Evolutionary conservation across 2,797 vertebrate species (phyloP), one percentile per base, ranked within the genome.

Genomic region (Phoxinus dragarum): DNA sequence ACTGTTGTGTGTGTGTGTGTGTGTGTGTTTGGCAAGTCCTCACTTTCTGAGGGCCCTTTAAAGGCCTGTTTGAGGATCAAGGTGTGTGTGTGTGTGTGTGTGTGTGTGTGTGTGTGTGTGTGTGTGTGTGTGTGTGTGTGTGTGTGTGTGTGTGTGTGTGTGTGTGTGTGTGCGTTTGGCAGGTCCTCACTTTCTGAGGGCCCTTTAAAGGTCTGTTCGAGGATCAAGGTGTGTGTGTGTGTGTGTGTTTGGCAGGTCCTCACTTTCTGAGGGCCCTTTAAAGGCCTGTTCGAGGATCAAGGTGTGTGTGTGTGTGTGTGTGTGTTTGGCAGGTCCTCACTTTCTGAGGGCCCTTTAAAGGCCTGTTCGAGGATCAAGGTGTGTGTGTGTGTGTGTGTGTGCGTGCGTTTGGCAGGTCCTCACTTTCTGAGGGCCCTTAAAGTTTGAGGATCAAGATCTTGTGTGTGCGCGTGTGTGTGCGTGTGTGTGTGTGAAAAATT

Each of bases 1-100:
- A 71, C 67, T 88, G 86, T 88, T 90, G 84, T 92, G 86, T 89
- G 89, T 92, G 88, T 89, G 83, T 91, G 87, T 86, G 81, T 80
- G 66, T 59, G 52, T 21, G 52, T 52, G 49, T 52, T 19, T 52
- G 49, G 49, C 49, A 52, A 7, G 17, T 52, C 6, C 6, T 52
- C 49, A 19, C 49, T 52, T 19, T 52, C 49, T 52, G 49, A 52
- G 49, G 8, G 16, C 6, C 16, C 5, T 52, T 52, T 52, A 52
- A 52, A 52, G 49, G 16, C 3, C 19, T 23, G 54, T 56, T 59
- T 59, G 54, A n/a, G 54, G 9, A 59, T n/a, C 9, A 59, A 59
- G 23, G 27, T 27, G 27, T 40, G 38, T 40, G 38, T 40, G n/a
- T n/a, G n/a, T n/a, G n/a, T n/a, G n/a, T n/a, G 38, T 40, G 38